Base-by-base conservation (phyloP, 1,140 invertebrate species). In the Phymorhynchus buccinoides region DNA sequence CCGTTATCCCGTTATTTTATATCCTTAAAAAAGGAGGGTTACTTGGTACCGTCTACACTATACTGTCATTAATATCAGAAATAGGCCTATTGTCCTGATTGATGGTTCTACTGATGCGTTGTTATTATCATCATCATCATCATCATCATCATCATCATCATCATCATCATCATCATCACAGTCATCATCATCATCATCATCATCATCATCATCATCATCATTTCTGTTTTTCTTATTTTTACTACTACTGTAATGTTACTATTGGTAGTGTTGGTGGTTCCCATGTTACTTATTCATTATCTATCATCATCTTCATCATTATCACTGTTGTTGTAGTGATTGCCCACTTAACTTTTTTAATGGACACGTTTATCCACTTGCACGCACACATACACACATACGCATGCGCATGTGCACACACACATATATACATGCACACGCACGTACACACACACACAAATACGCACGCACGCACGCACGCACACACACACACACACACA, bases 1-100 rank as follows among this genome's bases (percentile, higher is more conserved):
- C 82, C 30, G 91, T 91, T 42, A n/a, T n/a, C n/a, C n/a, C n/a
- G n/a, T n/a, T n/a, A n/a, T n/a, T n/a, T n/a, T n/a, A 91, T 48
- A 39, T 91, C 91, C 88, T 92, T 91, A n/a, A 88, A 88, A 39
- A 91, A 66, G 89, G 92, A 90, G 4, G 91, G 84, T 73, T 91
- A 91, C 3, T 91, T 91, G 42, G 90, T 85, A 0, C 88, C 91
- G 85, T 89, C 86, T 18, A 87, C 89, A 16, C 91, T 80, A 44
- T 85, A 84, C 35, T 90, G n/a, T n/a, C n/a, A n/a, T n/a, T n/a
- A n/a, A n/a, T n/a, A n/a, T n/a, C n/a, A n/a, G n/a, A n/a, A n/a
- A n/a, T n/a, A n/a, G n/a, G n/a, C n/a, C n/a, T n/a, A n/a, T n/a
- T n/a, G n/a, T n/a, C n/a, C n/a, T n/a, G n/a, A n/a, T n/a, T n/a